Percentiles rank a stretch among this genome's conserved stretches.
Evolutionary conservation across 2,888 invertebrate species (phyloP).

Genomic region (Agrochola litura): DNA sequence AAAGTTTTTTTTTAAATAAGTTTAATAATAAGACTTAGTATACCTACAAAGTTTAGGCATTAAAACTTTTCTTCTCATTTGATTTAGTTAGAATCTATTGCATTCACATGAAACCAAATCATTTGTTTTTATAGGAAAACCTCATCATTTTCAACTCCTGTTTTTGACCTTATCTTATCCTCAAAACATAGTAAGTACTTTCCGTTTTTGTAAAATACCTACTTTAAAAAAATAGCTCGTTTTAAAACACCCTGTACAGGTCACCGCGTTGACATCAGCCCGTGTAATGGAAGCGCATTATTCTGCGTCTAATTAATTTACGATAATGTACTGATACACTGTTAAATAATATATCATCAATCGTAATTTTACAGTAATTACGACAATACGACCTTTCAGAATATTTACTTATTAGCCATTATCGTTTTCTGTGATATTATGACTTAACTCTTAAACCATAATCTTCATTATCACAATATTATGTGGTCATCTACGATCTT

Average conservation of each 20-base stretch:
- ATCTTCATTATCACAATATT: no score
- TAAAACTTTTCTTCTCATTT: no score
- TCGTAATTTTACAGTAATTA: constrained; percentile 59
- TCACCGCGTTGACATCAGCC: constrained; percentile 71
- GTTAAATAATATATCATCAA: constrained; percentile 72
- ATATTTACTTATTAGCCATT: constrained; percentile 12
- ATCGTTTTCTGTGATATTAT: not conserved
- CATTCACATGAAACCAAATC: no score
- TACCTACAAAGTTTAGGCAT: no score
- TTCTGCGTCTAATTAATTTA: constrained; percentile 85
- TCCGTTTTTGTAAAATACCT: no score
- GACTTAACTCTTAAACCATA: not conserved
- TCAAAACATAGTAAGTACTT: not conserved
- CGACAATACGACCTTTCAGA: constrained; percentile 36
- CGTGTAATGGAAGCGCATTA: constrained; percentile 78
- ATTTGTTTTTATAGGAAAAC: not conserved
- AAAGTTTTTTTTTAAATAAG: no score
- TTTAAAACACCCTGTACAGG: constrained; percentile 66
- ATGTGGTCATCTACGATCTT: not conserved
- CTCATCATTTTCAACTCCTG: not conserved
- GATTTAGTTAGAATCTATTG: no score
- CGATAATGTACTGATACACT: constrained; percentile 79
- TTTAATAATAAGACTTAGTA: no score
- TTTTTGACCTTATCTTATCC: not conserved
- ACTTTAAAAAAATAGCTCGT: not conserved